Base-by-base conservation (phyloP, 2,797 vertebrate species). In the Girardinus metallicus region DNA sequence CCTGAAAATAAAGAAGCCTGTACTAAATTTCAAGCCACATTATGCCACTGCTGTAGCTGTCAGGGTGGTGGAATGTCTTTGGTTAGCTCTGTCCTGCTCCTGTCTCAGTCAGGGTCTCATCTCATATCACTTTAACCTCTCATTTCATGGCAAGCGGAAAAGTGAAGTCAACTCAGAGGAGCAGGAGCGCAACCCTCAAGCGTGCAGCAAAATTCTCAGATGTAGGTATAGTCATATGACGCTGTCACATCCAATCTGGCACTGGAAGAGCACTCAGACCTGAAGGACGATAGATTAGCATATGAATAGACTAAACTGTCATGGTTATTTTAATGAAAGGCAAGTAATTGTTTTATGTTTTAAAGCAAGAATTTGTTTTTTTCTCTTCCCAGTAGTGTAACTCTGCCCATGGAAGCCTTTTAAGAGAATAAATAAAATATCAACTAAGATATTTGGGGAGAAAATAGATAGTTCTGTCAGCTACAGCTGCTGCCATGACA, bases 1-100 rank as follows among this genome's bases (percentile, higher is more conserved):
- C 43, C 83, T 85, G 87, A 91, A 91, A 91, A 86, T 91, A 92
- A 88, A 90, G 75, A 82, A 73, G 74, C 62, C 78, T 83, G 64
- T 77, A 29, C 77, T 83, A 81, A 88, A 93, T 92, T 92, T 94
- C 90, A 89, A 91, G 88, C 81, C 82, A 86, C 85, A 88, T 90
- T 83, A 91, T 91, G 88, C 78, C 81, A 78, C 80, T 83, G 85
- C 79, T 73, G 43, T 75, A 82, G 57, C 88, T 88, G 87, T 86
- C 88, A 88, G 74, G 57, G 15, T n/a, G 5, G 66, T 62, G 53
- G 53, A 81, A 76, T 62, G 71, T 84, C 80, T 88, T 81, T 81
- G 87, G 88, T 81, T 85, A 60, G 81, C 77, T 71, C 11, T 43
- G 79, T 82, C 88, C 82, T 85, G 79, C 89, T 87, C 7, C 79